These are phyloP conservation scores for Epinotia demarniana DNA, from an alignment of 2,888 invertebrate genomes.

Conservation along the genomic window DNA sequence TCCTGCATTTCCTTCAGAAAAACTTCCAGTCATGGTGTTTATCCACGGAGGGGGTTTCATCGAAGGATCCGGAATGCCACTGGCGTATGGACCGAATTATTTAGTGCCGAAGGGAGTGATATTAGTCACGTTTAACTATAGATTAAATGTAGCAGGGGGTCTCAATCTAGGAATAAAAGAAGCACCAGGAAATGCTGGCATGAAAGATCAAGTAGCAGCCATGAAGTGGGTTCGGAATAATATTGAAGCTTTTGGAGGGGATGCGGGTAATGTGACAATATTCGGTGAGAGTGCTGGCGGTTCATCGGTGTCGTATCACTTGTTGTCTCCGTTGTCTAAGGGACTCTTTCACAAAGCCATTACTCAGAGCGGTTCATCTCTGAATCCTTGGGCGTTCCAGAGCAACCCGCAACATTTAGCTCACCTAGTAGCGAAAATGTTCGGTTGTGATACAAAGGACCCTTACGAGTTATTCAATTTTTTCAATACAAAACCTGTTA, in stretches of 20 bases:
- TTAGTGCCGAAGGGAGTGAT: slow-evolving; percentile 67
- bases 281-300: slow-evolving; percentile 77
- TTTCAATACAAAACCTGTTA: slow-evolving; percentile 42
- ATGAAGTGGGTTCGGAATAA: slow-evolving; percentile 69
- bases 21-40: slow-evolving; percentile 73
- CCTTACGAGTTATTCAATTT: slow-evolving; percentile 45
- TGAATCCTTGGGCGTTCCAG: slow-evolving; percentile 69
- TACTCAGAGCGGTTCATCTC: slow-evolving; percentile 71
- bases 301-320: slow-evolving; percentile 67
- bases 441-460: slow-evolving; percentile 51
- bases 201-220: slow-evolving; percentile 74
- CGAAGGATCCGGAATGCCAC: slow-evolving; percentile 61
- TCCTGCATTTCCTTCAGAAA: slow-evolving; percentile 55
- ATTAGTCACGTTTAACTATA: slow-evolving; percentile 72
- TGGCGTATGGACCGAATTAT: slow-evolving; percentile 70
- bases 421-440: slow-evolving; percentile 65
- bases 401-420: slow-evolving; percentile 66
- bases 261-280: slow-evolving; percentile 68
- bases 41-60: slow-evolving; percentile 76
- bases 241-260: slow-evolving; percentile 68
- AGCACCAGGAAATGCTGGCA: slow-evolving; percentile 72
- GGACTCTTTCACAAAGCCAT: slow-evolving; percentile 75
- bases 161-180: slow-evolving; percentile 69
- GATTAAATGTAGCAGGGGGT: slow-evolving; percentile 72
- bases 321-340: slow-evolving; percentile 71